Evolutionary conservation across 92 coral and sea anemone species (phyloP), one percentile per base, ranked within the genome.

Genomic region (Porites rus): DNA sequence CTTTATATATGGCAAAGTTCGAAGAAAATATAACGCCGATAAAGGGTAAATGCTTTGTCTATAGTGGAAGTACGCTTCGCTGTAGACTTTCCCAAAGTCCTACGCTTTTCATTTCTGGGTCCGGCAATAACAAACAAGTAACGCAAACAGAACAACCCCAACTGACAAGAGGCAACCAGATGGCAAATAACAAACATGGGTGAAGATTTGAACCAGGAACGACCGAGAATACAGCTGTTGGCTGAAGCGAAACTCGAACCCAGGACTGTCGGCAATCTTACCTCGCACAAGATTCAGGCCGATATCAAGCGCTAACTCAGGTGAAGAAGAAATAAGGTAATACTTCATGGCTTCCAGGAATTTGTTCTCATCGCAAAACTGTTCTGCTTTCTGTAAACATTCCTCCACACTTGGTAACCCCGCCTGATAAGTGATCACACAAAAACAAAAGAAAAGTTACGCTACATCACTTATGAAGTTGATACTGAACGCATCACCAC

Each of bases 261-360:
- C 13, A 38, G 18, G 6, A 14, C 8, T 3, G 18, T 4, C 20
- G 25, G 1, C 64, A 16, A 25, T 19, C 89, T 74, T 46, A 94
- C 99, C 99, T 89, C 99, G 87, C 9, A 88, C 92, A 19, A 96
- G 91, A 85, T 96, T 96, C 24, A 96, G 84, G 4, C 99, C 99
- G 72, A 94, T 87, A 82, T 96, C 98, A 18, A 96, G 85, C 52
- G 99, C 93, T 17, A 93, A 82, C 85, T 96, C 99, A 38, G 99
- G 99, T 9, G 96, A 82, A 11, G 95, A 80, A 3, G 98, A 94
- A 0, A 90, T 85, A 10, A 96, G 89, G 84, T 96, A 96, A 87
- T 89, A 94, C 50, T 92, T 90, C 90, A 96, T 77, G 85, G 99
- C 98, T 10, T 91, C 95, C 68, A 82, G 72, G 86, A 93, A 96